Conservation (phyloP, 2,888 invertebrate genomes). For the Salticus scenicus region DNA sequence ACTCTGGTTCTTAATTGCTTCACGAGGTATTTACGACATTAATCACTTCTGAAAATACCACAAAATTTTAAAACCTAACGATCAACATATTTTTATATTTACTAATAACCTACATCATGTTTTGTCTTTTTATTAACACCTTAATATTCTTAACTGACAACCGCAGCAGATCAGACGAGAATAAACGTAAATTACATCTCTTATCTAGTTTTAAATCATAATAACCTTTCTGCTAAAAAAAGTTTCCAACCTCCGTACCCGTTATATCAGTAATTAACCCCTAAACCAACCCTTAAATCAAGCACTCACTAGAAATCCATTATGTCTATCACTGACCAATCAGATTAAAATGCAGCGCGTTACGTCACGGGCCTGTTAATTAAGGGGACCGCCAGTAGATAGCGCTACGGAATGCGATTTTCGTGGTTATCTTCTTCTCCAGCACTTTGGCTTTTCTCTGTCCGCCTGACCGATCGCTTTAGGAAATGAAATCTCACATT, state of each 20-base stretch:
- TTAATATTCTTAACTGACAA: slow-evolving; percentile 12
- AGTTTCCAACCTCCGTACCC: slow-evolving; percentile 11
- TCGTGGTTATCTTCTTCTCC: slow-evolving; percentile 64
- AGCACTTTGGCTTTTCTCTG: slow-evolving; percentile 57
- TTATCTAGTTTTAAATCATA: slow-evolving; percentile 16
- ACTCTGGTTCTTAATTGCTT: too few relatives aligned
- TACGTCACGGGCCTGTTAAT: slow-evolving; percentile 66
- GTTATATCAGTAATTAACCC: slow-evolving; percentile 43
- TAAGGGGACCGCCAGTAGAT: slow-evolving; percentile 56
- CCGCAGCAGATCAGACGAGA: not conserved
- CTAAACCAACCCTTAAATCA: slow-evolving; percentile 28
- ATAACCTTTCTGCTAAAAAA: not conserved
- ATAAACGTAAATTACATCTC: slow-evolving; percentile 1
- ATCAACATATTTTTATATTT: too few relatives aligned
- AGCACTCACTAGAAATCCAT: slow-evolving; percentile 48
- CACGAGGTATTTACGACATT: too few relatives aligned
- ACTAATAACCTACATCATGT: too few relatives aligned
- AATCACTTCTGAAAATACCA: too few relatives aligned
- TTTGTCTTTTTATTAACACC: not conserved
- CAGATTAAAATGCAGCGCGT: slow-evolving; percentile 46
- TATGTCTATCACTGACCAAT: slow-evolving; percentile 61
- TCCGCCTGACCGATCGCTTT: slow-evolving; percentile 69
- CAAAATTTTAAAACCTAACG: too few relatives aligned
- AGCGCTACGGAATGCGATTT: slow-evolving; percentile 47
- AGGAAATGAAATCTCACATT: slow-evolving; percentile 69